These are phyloP conservation scores for Aricia agestis DNA, from an alignment of 1,140 invertebrate species.

Conservation along the genomic window DNA sequence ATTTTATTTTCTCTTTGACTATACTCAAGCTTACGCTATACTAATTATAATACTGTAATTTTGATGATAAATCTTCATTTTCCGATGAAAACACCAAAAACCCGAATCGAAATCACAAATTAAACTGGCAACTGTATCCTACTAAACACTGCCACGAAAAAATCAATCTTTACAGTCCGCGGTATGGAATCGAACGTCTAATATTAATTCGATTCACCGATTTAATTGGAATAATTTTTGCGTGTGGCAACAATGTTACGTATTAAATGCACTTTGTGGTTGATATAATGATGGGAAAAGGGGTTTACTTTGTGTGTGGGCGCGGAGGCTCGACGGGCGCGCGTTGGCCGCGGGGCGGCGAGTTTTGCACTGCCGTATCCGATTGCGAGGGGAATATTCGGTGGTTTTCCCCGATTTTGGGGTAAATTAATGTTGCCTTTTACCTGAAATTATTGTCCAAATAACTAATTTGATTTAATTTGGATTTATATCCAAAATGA, in stretches of 20 bases:
- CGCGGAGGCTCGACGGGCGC: conserved; percentile 35
- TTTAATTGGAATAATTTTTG: conserved; percentile 6
- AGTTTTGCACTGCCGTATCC: conserved; percentile 42
- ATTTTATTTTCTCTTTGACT: no score
- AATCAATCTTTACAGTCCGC: conserved; percentile 39
- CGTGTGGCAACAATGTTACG: conserved; percentile 7
- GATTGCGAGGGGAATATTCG: conserved; percentile 20
- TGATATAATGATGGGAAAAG: conserved; percentile 16
- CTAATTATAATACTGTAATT: no score
- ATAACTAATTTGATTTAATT: no score
- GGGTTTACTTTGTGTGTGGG: conserved; percentile 38
- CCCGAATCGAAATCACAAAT: not conserved
- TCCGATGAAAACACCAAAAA: no score
- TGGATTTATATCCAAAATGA: no score
- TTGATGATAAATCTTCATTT: no score
- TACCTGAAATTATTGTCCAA: not conserved
- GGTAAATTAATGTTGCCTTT: conserved; percentile 28
- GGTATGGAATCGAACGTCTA: conserved; percentile 29
- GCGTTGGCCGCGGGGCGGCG: conserved; percentile 51
- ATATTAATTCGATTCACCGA: not conserved
- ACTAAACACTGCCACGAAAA: conserved; percentile 41
- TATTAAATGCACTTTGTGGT: conserved; percentile 27
- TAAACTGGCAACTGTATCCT: conserved; percentile 31
- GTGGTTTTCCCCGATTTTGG: conserved; percentile 31
- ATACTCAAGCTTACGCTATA: no score